Base-by-base conservation (phyloP, 2,113 vertebrate genomes). In the Athene cunicularia region DNA sequence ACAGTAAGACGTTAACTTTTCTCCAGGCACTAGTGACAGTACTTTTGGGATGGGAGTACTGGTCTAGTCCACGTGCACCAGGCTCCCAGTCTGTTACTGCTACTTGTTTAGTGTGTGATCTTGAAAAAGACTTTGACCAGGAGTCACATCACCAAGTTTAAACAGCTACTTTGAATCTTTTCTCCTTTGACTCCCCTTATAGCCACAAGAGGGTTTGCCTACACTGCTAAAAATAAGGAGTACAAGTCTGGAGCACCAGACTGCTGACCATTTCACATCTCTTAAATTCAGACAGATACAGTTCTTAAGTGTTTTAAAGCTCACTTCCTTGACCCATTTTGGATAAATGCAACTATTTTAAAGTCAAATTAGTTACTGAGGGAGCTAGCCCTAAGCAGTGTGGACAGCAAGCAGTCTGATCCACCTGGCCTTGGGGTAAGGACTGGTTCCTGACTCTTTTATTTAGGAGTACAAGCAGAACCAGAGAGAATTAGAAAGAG, bases 351-450 rank as follows among this genome's bases (percentile, higher is more conserved):
- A 3, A 37, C 2, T 63, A 8, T 58, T 68, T 41, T 49, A 66
- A 22, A 58, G 27, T 15, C 17, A 30, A 30, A 5, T 9, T 35
- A 23, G 23, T 37, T 43, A 5, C 58, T 87, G 68, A n/a, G 58
- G 39, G 43, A 71, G 26, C 11, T 60, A 64, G 8, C 19, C 26
- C 23, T 53, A 41, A 60, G 45, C 26, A 53, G 9, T 0, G 0
- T 9, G 27, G 15, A 60, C 8, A 75, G 30, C 16, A 43, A 59
- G 22, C 11, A 85, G 37, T 63, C 21, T 59, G 67, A 80, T 62
- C 17, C 45, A 68, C 14, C 18, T 41, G 41, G 20, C 24, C 0
- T 0, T 3, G 8, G 33, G 10, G 8, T 3, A 24, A 53, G n/a
- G 56, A 49, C 23, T 43, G 14, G 16, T 49, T 45, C 58, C n/a